Evolutionary conservation across 2,888 invertebrate species (phyloP).

Genomic region (Cabera pusaria): DNA sequence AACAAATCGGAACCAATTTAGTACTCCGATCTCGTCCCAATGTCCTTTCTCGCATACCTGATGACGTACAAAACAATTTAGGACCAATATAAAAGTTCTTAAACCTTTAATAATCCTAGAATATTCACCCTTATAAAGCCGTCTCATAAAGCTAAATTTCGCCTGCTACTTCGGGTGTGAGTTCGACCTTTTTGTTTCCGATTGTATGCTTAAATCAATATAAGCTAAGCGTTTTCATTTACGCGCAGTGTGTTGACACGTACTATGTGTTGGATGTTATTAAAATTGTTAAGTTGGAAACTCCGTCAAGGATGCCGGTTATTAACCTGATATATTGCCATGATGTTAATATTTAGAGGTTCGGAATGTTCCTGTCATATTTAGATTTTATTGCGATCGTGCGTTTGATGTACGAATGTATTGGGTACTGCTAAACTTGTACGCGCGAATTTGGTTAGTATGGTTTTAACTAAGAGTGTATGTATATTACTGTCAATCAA

Average conservation of each 20-base stretch:
- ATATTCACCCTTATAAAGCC: background rate
- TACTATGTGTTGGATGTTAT: conserved; percentile 8
- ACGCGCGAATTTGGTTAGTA: no score
- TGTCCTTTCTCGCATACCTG: conserved; percentile 45
- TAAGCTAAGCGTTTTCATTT: conserved; percentile 9
- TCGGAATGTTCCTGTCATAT: no score
- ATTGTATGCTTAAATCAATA: conserved; percentile 12
- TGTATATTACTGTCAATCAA: no score
- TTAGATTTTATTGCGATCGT: no score
- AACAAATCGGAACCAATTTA: conserved; percentile 41
- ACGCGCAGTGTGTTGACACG: conserved; percentile 9
- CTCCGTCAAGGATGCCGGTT: conserved; percentile 2
- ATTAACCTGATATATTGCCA: conserved; percentile 5
- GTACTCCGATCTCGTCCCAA: conserved; percentile 32
- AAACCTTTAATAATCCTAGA: conserved; percentile 2
- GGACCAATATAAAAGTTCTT: conserved; percentile 28
- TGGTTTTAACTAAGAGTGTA: no score
- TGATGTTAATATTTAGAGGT: no score
- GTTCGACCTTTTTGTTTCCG: conserved; percentile 3
- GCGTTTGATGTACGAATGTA: no score
- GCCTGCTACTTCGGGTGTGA: background rate
- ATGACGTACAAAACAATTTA: conserved; percentile 51
- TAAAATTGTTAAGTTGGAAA: conserved; percentile 14
- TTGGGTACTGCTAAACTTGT: no score
- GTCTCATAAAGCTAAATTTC: background rate